phyloP scores from a whole-genome alignment of 2,888 invertebrate genomes.

The Clitarchus hookeri region DNA sequence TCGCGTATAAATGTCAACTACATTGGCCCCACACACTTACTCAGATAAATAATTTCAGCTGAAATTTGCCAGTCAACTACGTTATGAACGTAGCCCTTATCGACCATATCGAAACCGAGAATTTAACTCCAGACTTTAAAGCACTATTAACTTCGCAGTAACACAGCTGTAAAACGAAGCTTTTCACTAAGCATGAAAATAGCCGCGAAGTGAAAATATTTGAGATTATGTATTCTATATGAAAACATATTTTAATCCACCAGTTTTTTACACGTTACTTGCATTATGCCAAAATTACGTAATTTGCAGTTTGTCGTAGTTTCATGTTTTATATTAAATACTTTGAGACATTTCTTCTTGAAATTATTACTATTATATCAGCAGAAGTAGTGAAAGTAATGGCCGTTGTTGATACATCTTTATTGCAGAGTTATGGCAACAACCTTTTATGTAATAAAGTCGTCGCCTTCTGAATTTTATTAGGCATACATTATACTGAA shows the following conservation, averaged over 20 bases:
- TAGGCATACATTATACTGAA: too few species aligned
- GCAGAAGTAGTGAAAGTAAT: too few species aligned
- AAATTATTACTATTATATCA: too few species aligned
- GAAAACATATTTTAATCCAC: not conserved
- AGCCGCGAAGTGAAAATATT: not conserved
- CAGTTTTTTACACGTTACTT: not conserved
- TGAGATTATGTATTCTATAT: not conserved
- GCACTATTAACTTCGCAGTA: not conserved
- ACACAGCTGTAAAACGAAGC: not conserved
- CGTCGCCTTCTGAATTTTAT: too few species aligned
- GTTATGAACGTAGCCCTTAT: not conserved
- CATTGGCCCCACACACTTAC: not conserved
- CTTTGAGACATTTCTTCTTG: too few species aligned
- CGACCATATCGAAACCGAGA: not conserved
- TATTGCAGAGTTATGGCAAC: too few species aligned
- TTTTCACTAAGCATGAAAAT: not conserved
- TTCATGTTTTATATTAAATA: too few species aligned
- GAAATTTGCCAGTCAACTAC: not conserved
- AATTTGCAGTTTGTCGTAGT: too few species aligned
- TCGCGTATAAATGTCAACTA: not conserved
- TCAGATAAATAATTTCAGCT: not conserved
- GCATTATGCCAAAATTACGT: too few species aligned
- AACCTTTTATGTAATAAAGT: too few species aligned
- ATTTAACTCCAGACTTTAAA: not conserved
- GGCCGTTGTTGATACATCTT: too few species aligned